Evolutionary conservation across 2,888 invertebrate genomes (phyloP).

Genomic region (Ametastegia equiseti): DNA sequence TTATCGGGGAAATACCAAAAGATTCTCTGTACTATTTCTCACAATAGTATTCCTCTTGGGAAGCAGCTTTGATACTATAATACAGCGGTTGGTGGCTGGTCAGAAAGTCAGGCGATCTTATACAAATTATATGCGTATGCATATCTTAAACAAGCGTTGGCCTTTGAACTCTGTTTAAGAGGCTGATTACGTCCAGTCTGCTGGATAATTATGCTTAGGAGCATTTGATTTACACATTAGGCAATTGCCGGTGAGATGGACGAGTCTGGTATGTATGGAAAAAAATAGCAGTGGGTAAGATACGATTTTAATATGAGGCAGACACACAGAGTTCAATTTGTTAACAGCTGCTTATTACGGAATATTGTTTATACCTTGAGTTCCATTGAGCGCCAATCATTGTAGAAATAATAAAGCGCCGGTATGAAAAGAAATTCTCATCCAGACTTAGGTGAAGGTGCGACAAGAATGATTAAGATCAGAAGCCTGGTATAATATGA

Average conservation of each 20-base stretch:
- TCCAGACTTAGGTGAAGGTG: not conserved
- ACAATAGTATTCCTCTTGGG: not conserved
- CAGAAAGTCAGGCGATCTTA: not conserved
- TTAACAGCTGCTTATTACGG: not conserved
- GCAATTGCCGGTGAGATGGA: not conserved
- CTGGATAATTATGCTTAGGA: not conserved
- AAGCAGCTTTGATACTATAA: not conserved
- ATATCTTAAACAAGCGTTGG: not conserved
- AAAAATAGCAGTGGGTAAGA: not conserved
- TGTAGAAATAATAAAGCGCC: not conserved
- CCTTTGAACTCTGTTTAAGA: constrained; percentile 2
- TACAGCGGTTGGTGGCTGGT: not conserved
- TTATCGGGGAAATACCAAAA: not conserved
- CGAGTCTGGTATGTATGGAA: not conserved
- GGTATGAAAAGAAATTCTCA: not conserved
- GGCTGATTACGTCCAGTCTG: not conserved
- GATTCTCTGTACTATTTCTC: not conserved
- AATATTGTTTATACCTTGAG: constrained; percentile 3
- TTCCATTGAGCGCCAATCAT: constrained; percentile 5
- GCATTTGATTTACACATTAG: not conserved
- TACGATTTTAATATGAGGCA: not conserved
- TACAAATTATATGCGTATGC: not conserved
- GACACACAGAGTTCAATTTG: not conserved
- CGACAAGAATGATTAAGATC: constrained; percentile 14
- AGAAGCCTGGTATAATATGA: constrained; percentile 2